Conservation (phyloP, 2,888 invertebrate genomes). For the Lasioglossum lativentre region DNA sequence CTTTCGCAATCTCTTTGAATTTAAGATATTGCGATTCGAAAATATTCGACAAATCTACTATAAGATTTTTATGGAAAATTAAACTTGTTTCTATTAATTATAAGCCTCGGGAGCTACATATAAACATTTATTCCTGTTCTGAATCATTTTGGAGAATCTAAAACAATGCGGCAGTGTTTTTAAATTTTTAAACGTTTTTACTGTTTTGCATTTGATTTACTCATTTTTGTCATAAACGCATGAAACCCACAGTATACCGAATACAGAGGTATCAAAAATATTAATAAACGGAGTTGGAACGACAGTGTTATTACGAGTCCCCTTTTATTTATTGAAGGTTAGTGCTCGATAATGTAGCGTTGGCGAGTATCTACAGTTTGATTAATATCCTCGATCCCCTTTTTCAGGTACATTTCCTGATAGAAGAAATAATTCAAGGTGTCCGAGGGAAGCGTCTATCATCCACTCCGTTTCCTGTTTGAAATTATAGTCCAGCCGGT, state of each 20-base stretch:
- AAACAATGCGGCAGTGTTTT: not conserved
- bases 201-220: too few relatives aligned
- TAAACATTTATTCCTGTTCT: not conserved
- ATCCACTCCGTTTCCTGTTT: conserved; percentile 16
- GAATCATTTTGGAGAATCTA: not conserved
- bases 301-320: not conserved
- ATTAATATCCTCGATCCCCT: conserved; percentile 5
- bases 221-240: too few relatives aligned
- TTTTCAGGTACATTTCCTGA: conserved; percentile 15
- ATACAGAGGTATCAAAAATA: not conserved
- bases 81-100: too few relatives aligned
- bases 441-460: conserved; percentile 22
- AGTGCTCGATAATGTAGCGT: not conserved
- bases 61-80: too few relatives aligned
- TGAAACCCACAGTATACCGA: too few relatives aligned
- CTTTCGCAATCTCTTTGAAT: not conserved
- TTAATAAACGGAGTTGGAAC: not conserved
- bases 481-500: conserved; percentile 24
- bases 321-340: not conserved
- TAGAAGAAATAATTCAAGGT: conserved; percentile 32
- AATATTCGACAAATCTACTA: not conserved
- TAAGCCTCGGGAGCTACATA: too few relatives aligned
- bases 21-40: rapidly evolving
- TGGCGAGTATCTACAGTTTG: not conserved
- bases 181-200: not conserved